Evolutionary conservation across 2,797 vertebrate species (phyloP), one percentile per base, ranked within the genome.

Genomic region (Anguilla obscura): DNA sequence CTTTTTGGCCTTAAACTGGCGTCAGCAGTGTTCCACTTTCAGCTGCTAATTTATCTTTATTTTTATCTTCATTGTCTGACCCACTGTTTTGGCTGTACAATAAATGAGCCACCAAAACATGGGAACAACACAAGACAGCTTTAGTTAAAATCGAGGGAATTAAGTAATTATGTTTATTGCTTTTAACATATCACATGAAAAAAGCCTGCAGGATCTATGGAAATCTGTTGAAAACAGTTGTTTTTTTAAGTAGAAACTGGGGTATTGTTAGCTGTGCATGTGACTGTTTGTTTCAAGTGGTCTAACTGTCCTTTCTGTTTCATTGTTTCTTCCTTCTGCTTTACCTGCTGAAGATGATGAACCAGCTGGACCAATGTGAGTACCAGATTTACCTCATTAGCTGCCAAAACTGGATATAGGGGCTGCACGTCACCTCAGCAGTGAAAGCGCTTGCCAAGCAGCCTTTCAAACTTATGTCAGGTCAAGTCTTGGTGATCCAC

Each of bases 321-420:
- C 33, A 58, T 30, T 18, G 18, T 88, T 92, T 91, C 89, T 92
- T 92, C 86, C 82, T 91, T 89, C 87, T 74, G 63, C 30, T 89
- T 84, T 84, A 86, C 52, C 40, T 85, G 63, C 88, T 92, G 91
- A 90, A 99, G 99, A 99, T 40, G 98, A 99, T 92, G 99, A 99
- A 95, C 97, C 98, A 98, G 97, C 96, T 91, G 97, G 96, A 93
- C 96, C 97, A 94, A 97, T 98, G 99, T 99, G 96, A 99, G 98
- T 97, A 89, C 33, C 56, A 36, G 45, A 7, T 76, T 76, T 76
- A 16, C 30, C 36, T 79, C 33, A 40, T n/a, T 36, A 16, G 10
- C 74, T 21, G 36, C 16, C 30, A 36, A 71, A 76, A 76, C 27
- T 36, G 12, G 30, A 36, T 5, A 16, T 16, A 33, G 71, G 9